Evolutionary conservation across 2,113 vertebrate species (phyloP).

Genomic region (Corythoichthys intestinalis): DNA sequence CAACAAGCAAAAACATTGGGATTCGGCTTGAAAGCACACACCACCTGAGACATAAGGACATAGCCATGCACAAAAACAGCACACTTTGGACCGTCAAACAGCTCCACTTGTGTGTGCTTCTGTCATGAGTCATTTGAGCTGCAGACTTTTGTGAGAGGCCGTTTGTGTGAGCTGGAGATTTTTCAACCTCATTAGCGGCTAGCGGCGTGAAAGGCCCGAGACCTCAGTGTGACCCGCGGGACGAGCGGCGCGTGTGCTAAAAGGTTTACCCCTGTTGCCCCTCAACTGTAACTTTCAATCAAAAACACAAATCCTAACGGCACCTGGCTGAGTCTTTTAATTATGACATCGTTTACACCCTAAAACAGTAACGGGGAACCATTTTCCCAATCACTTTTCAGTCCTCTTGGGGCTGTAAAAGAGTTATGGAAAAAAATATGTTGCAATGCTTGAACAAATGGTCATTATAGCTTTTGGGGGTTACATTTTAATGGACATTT

Average conservation of each 20-base stretch:
- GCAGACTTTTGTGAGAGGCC: background rate
- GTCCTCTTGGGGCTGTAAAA: background rate
- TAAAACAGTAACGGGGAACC: background rate
- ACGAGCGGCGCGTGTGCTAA: constrained; percentile 58
- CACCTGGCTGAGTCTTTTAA: background rate
- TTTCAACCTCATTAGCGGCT: constrained; percentile 65
- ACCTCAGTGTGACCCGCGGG: constrained; percentile 56
- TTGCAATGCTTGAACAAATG: background rate
- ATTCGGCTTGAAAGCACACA: background rate
- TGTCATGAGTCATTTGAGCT: constrained; percentile 52
- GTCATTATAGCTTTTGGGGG: background rate
- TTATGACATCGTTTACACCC: constrained; percentile 2
- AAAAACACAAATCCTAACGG: background rate
- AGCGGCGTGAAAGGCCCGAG: constrained; percentile 57
- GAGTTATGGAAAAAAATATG: background rate
- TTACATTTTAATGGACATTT: background rate
- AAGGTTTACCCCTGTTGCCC: constrained; percentile 35
- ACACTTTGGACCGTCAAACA: background rate
- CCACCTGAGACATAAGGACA: background rate
- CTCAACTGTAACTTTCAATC: constrained; percentile 5
- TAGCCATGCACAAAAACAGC: background rate
- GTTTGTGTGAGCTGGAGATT: constrained; percentile 42
- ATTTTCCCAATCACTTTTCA: background rate
- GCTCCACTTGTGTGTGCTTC: constrained; percentile 17
- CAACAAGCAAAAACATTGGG: background rate